Percentiles rank a stretch among this genome's conserved stretches.
These are phyloP conservation scores for Phyllostomus hastatus DNA, from an alignment of 2,113 vertebrate species.

Conservation along the genomic window DNA sequence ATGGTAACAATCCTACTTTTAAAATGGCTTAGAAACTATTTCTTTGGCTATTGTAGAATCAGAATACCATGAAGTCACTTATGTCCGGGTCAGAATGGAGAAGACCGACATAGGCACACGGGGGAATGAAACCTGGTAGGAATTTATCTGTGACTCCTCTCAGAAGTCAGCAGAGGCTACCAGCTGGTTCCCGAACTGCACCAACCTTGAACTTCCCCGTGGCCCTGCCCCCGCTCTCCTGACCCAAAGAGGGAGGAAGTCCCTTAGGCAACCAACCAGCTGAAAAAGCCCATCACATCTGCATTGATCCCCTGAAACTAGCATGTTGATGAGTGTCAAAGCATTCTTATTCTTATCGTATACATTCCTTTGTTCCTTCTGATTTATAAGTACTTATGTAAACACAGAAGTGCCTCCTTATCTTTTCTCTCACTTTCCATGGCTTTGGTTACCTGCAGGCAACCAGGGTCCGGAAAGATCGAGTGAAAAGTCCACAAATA, in stretches of 20 bases:
- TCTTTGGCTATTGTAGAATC: not conserved
- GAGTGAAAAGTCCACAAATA: not conserved
- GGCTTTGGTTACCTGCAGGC: not conserved
- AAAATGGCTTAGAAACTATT: not conserved
- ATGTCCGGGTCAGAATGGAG: not conserved
- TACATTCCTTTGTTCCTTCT: not conserved
- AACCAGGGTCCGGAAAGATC: not conserved
- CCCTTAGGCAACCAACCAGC: not conserved
- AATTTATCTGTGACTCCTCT: not conserved
- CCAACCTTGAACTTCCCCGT: not conserved
- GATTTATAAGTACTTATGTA: constrained; percentile 16
- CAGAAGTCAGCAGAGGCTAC: not conserved
- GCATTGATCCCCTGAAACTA: not conserved
- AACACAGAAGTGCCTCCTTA: not conserved
- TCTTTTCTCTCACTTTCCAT: not conserved
- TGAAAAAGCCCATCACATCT: not conserved
- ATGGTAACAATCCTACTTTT: not conserved
- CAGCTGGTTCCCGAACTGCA: not conserved
- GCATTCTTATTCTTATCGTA: not conserved
- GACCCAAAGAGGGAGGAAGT: not conserved
- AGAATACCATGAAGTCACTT: not conserved
- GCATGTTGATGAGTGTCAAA: not conserved
- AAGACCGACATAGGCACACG: no score
- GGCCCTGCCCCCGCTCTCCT: not conserved
- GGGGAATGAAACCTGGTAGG: not conserved